Evolutionary conservation across 2,888 invertebrate species (phyloP), one percentile per base, ranked within the genome.

Genomic region (Pollenia amentaria): DNA sequence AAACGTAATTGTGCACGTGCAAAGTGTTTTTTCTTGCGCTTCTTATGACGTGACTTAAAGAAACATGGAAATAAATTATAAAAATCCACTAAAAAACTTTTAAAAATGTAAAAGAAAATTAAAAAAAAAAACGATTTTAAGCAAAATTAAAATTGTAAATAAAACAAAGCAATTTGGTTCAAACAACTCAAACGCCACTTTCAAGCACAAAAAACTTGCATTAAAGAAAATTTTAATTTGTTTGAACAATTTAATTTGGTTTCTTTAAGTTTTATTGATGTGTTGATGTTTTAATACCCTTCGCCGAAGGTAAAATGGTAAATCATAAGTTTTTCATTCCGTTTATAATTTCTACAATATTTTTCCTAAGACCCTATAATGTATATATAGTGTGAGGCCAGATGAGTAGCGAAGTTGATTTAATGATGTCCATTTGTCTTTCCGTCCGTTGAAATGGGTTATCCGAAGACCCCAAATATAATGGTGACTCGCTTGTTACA

Each of bases 1-100:
- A 78, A 67, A 84, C 77, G 65, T 73, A 84, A 84, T 72, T 78
- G 65, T 73, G 77, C 78, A 78, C 77, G 77, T 77, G 70, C 64
- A 77, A 64, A 77, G 48, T 83, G 48, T 57, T 78, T 57, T 55
- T 65, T 65, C 21, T 64, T 62, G 11, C 40, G 48, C 57, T 64
- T 64, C 57, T 57, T 65, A 18, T 83, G 83, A 48, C 83, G 65
- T 77, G 77, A 78, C 65, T 69, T 16, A 55, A 78, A 48, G 57
- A 60, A 78, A 83, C 38, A 42, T 18, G 9, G 21, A 21, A 53
- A 70, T 40, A 46, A 16, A 38, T 14, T 51, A 7, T 9, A 14
- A 40, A 51, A 51, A 76, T 51, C 10, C 21, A 73, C 38, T 14
- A 14, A 21, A 60, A 60, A 38, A 67, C 67, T 67, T 6, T 40